Evolutionary conservation across 1,140 invertebrate genomes (phyloP), one percentile per base, ranked within the genome.

Genomic region (Cyclina sinensis): DNA sequence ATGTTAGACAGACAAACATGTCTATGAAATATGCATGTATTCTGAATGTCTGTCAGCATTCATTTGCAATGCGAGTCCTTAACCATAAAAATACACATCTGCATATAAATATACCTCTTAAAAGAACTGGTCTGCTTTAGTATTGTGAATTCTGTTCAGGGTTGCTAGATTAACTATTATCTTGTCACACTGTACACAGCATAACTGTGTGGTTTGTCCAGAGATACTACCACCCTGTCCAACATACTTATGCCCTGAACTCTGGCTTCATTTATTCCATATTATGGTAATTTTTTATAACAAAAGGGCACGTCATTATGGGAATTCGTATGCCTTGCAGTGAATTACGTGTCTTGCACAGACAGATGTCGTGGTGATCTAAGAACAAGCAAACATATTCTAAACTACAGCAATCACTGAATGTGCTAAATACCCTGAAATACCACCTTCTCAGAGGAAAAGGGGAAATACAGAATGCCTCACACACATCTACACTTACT

Each of bases 1-100:
- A 70, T 37, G 32, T 5, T 21, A 14, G 27, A 7, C 9, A 21
- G 65, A 39, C 35, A 70, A 70, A 7, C 65, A 27, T 14, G 12
- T 70, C 65, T 27, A 16, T 70, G 32, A 70, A 37, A 70, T 70
- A 35, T 70, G 65, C 65, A 35, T 37, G 32, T 39, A 70, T 37
- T 16, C 32, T 14, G 16, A 70, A 37, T 37, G 21, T 70, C 57
- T 62, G 57, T 27, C 57, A 27, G 57, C n/a, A 27, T 70, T 54
- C 14, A 16, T 68, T 65, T 21, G 9, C 73, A 62, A 62, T 62
- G 24, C 18, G 9, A 62, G 24, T 27, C 57, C 24, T 27, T 62
- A 16, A 3, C 7, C 3, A 4, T 3, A 57, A 21, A 57, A 57
- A 57, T 57, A 57, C n/a, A 11, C 21, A 43, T 43, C 43, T 43